Base-by-base conservation (phyloP, 1,140 invertebrate species). In the Heliconius melpomene region DNA sequence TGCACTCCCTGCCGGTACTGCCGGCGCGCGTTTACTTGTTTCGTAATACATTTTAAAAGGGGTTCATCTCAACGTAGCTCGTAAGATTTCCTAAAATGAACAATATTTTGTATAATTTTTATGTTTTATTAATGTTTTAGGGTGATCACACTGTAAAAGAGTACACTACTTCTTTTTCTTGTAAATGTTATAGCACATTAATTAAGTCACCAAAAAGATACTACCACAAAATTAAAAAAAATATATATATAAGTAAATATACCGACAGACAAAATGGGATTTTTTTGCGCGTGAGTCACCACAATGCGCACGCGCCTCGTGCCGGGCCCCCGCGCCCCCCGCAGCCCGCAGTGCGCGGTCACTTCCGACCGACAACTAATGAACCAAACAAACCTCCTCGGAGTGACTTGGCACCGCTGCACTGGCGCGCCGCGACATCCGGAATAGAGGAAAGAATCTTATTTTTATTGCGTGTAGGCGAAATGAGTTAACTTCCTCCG, bases 391-490 rank as follows among this genome's bases (percentile, higher is more conserved):
- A 75, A 77, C 52, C 38, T 70, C 70, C 71, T 72, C 40, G 75
- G 66, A 77, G 79, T 66, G 74, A 82, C 77, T 79, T 82, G 81
- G 81, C 81, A 79, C 75, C 26, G 74, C 71, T 3, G 20, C 54
- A 23, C n/a, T 11, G 20, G 7, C 54, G 26, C 60, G 60, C 72
- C 2, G 74, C 72, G 77, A 38, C 75, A 82, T 79, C 70, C 78
- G 52, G 75, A 71, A 78, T 57, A 73, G 78, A 74, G 78, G 74
- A 82, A 79, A 78, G 70, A 74, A 74, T 71, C 72, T 77, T 82
- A 82, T 82, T 82, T 82, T 79, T 79, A 79, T 79, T 77, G n/a
- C 16, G 81, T 54, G 74, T 72, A 74, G 80, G 81, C 70, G 71
- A 73, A 78, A 72, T 71, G 74, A 60, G 52, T 79, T 75, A 72